Percentiles rank a stretch among this genome's conserved stretches.
Evolutionary conservation across 2,888 invertebrate genomes (phyloP).

Genomic region (Chrysolina americana): DNA sequence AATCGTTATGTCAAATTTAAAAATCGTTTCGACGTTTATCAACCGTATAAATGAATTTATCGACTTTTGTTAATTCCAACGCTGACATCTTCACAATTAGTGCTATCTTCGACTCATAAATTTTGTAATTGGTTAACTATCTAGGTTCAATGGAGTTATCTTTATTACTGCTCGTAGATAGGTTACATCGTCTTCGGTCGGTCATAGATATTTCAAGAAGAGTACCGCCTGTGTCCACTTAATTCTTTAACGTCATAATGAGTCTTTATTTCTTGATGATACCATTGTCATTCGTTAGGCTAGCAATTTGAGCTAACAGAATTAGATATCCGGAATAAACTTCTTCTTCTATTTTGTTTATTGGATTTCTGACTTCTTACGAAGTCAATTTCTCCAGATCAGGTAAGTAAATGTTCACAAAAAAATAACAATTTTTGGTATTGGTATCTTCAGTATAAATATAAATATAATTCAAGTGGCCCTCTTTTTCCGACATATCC

Average conservation of each 20-base stretch:
- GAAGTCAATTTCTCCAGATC: too few relatives aligned
- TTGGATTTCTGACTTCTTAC: too few relatives aligned
- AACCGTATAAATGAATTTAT: conserved; percentile 40
- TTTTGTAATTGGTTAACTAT: conserved; percentile 40
- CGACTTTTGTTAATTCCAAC: conserved; percentile 49
- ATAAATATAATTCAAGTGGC: too few relatives aligned
- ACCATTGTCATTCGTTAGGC: not conserved
- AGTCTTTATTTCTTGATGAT: not conserved
- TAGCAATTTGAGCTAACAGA: too few relatives aligned
- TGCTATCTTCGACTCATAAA: conserved; percentile 45
- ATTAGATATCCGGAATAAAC: too few relatives aligned
- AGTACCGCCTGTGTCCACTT: conserved; percentile 20
- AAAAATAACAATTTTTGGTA: too few relatives aligned
- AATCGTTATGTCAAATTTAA: conserved; percentile 48
- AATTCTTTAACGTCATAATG: conserved; percentile 5
- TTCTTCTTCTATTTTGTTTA: too few relatives aligned
- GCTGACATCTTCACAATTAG: conserved; percentile 50
- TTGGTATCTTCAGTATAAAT: too few relatives aligned
- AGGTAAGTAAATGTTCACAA: too few relatives aligned
- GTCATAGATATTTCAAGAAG: conserved; percentile 25
- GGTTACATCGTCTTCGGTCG: conserved; percentile 25
- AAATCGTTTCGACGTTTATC: conserved; percentile 42
- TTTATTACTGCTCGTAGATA: conserved; percentile 22
- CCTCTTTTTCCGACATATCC: too few relatives aligned
- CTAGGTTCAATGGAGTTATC: conserved; percentile 38